Conservation (phyloP, 2,113 vertebrate species). For the Bubalus kerabau region DNA sequence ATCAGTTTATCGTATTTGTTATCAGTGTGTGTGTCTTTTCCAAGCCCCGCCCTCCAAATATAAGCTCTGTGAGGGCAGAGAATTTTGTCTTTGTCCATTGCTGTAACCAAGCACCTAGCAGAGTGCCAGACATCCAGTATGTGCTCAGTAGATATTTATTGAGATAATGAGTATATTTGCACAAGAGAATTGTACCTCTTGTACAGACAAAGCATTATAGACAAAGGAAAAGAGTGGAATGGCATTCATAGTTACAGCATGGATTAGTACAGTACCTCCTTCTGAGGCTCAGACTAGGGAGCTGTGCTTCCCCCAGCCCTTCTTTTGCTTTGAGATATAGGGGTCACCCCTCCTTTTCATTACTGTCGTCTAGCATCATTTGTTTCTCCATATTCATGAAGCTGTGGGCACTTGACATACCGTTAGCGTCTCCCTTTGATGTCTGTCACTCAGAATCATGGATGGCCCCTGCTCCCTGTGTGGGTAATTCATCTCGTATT, state of each 20-base stretch:
- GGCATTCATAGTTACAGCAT: not conserved
- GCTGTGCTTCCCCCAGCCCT: not conserved
- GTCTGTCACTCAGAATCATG: not conserved
- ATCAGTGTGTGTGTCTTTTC: not conserved
- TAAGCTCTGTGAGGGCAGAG: not conserved
- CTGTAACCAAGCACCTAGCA: not conserved
- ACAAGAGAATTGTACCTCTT: not conserved
- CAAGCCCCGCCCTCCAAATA: not conserved
- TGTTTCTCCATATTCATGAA: not conserved
- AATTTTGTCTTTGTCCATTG: not conserved
- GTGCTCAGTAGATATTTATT: not conserved
- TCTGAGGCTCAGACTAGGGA: not conserved
- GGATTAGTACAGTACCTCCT: not conserved
- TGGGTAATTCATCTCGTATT: not conserved
- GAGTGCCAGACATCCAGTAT: not conserved
- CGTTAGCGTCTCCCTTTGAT: not conserved
- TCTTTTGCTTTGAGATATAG: not conserved
- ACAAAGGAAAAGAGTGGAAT: not conserved
- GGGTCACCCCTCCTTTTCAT: not conserved
- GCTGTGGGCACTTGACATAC: not conserved
- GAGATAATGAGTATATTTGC: not conserved
- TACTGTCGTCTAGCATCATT: not conserved
- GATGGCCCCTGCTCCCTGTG: not conserved
- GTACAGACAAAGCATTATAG: not conserved
- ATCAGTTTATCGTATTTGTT: not conserved